Percentiles rank a stretch among this genome's conserved stretches.
phyloP scores from a whole-genome alignment of 1,140 invertebrate species.

The Drosophila truncata region DNA sequence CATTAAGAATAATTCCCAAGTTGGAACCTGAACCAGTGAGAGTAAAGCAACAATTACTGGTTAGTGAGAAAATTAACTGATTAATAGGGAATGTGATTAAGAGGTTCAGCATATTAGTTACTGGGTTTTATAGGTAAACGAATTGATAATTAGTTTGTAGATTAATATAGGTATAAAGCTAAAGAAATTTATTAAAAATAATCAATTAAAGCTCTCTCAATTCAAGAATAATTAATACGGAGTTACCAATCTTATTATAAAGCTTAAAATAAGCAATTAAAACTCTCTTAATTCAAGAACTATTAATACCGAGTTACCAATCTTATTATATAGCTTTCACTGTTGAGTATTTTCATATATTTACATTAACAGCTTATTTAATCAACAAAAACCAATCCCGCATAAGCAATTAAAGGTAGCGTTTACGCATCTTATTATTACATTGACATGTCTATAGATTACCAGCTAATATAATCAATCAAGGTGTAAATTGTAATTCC shows the following conservation, averaged over 20 bases:
- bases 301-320: too few species aligned
- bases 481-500: neutral
- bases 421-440: neutral
- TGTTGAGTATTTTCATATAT: neutral
- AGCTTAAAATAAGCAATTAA: too few species aligned
- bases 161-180: neutral
- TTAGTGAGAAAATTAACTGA: constrained; percentile 3
- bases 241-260: neutral
- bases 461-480: constrained; percentile 4
- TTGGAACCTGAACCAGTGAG: neutral
- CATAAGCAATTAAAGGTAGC: neutral
- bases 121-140: neutral
- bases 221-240: too few species aligned
- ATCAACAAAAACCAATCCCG: neutral
- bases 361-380: neutral
- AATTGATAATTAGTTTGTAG: constrained; percentile 4
- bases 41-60: neutral
- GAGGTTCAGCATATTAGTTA: constrained; percentile 13
- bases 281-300: too few species aligned
- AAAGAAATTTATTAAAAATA: neutral
- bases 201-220: too few species aligned
- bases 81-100: constrained; percentile 7
- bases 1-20: constrained; percentile 26
- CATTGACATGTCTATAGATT: neutral
- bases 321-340: neutral